A percentile compares a stretch with the other conserved stretches of the same genome.
Conservation (phyloP, 2,113 vertebrate genomes). For the Gadus chalcogrammus region DNA sequence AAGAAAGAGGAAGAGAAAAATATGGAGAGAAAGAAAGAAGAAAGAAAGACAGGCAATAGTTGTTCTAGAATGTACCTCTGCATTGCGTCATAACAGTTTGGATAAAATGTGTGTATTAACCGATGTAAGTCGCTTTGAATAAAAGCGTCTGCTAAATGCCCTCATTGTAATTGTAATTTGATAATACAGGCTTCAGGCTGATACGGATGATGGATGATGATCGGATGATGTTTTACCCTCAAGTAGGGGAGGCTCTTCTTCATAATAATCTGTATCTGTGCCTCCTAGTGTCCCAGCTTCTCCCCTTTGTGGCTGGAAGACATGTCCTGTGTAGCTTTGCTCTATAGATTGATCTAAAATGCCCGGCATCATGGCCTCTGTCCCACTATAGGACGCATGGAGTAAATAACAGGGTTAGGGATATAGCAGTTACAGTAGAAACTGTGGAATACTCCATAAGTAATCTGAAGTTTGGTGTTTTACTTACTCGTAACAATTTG, state of each 20-base stretch:
- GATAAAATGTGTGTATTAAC: too few species aligned
- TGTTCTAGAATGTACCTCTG: too few species aligned
- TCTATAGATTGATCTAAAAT: conserved; percentile 20
- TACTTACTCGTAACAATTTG: not conserved
- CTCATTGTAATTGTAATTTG: too few species aligned
- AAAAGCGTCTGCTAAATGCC: too few species aligned
- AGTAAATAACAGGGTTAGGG: not conserved
- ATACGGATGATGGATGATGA: not conserved
- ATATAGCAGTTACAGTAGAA: not conserved
- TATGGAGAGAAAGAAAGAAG: too few species aligned
- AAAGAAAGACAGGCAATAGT: too few species aligned
- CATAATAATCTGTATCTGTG: conserved; percentile 57
- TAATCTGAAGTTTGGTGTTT: not conserved
- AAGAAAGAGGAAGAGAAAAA: too few species aligned
- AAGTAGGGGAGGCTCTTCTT: conserved; percentile 82
- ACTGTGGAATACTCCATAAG: too few species aligned
- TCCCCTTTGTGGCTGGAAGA: conserved; percentile 66
- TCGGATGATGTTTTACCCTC: conserved; percentile 72
- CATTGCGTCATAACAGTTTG: too few species aligned
- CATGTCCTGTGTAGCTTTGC: conserved; percentile 58
- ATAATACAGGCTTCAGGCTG: too few species aligned
- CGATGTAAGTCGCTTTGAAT: too few species aligned
- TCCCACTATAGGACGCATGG: not conserved
- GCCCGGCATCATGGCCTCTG: not conserved
- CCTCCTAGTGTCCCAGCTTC: conserved; percentile 38